These are phyloP conservation scores for Falco peregrinus DNA, from an alignment of 2,797 vertebrate species.

Conservation along the genomic window DNA sequence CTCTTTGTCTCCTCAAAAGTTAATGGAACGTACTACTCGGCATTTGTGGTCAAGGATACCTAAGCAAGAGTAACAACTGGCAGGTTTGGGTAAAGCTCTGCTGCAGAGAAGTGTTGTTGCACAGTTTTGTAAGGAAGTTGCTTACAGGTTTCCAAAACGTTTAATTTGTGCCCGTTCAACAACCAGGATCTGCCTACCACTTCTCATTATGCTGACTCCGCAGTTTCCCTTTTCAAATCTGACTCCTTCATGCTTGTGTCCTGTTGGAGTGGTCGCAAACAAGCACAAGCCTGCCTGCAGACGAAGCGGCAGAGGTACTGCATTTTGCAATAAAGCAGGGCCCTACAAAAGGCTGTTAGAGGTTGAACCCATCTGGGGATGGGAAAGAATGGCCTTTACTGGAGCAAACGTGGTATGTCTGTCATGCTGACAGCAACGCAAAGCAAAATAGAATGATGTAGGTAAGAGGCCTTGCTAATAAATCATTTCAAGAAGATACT, in stretches of 20 bases:
- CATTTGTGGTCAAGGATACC: background rate
- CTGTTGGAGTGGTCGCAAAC: conserved; percentile 61
- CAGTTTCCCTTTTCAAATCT: conserved; percentile 95
- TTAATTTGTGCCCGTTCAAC: background rate
- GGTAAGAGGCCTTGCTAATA: background rate
- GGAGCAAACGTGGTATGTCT: background rate
- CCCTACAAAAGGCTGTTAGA: background rate
- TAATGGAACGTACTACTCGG: background rate
- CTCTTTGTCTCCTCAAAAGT: background rate
- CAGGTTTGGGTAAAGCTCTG: background rate
- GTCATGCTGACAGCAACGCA: background rate
- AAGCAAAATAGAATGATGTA: background rate
- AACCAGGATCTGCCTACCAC: conserved; percentile 79
- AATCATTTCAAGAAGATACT: background rate
- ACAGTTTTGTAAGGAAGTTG: background rate
- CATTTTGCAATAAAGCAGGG: background rate
- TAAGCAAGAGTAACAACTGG: background rate
- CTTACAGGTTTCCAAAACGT: background rate
- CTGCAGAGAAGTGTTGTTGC: background rate
- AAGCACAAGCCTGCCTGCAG: background rate
- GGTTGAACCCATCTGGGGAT: background rate
- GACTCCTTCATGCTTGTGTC: conserved; percentile 94
- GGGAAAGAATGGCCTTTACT: background rate
- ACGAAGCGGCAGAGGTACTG: background rate
- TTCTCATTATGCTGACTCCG: conserved; percentile 96